Evolutionary conservation across 2,888 invertebrate genomes (phyloP).

Genomic region (Stenoptilia bipunctidactyla): DNA sequence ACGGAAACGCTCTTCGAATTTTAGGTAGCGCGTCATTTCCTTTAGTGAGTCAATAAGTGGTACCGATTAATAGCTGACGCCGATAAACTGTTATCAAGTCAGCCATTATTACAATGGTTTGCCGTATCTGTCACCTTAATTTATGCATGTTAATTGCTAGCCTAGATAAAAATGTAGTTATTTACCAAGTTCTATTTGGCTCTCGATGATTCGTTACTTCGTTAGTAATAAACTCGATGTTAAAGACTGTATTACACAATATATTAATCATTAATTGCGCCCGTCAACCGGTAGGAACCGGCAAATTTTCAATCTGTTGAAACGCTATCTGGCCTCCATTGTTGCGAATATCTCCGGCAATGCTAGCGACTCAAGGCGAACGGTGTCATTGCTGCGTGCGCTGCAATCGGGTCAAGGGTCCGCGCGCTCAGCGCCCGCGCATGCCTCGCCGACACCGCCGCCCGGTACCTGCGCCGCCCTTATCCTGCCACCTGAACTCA

Average conservation of each 20-base stretch:
- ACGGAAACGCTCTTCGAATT: slow-evolving; percentile 54
- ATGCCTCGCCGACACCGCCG: slow-evolving; percentile 24
- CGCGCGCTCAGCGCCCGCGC: slow-evolving; percentile 26
- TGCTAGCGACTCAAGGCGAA: slow-evolving; percentile 69
- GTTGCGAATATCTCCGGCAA: slow-evolving; percentile 71
- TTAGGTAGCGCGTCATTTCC: slow-evolving; percentile 56
- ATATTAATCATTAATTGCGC: slow-evolving; percentile 46
- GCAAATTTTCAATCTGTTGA: slow-evolving; percentile 67
- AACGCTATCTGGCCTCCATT: slow-evolving; percentile 71
- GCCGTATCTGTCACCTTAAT: slow-evolving; percentile 28
- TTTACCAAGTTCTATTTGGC: not conserved
- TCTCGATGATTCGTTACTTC: slow-evolving; percentile 15
- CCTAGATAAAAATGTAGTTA: slow-evolving; percentile 23
- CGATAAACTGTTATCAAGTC: slow-evolving; percentile 46
- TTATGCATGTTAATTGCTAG: slow-evolving; percentile 20
- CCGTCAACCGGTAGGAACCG: slow-evolving; percentile 45
- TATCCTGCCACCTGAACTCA: slow-evolving; percentile 48
- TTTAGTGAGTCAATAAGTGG: slow-evolving; percentile 45
- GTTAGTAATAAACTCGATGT: slow-evolving; percentile 26
- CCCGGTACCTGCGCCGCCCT: slow-evolving; percentile 49
- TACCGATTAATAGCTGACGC: slow-evolving; percentile 36
- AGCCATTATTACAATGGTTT: slow-evolving; percentile 43
- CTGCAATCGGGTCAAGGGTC: slow-evolving; percentile 67
- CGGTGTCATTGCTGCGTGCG: slow-evolving; percentile 70
- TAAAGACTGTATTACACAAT: slow-evolving; percentile 43